Conservation (phyloP, 2,797 vertebrate species). For the Mormyrops boulengeri region DNA sequence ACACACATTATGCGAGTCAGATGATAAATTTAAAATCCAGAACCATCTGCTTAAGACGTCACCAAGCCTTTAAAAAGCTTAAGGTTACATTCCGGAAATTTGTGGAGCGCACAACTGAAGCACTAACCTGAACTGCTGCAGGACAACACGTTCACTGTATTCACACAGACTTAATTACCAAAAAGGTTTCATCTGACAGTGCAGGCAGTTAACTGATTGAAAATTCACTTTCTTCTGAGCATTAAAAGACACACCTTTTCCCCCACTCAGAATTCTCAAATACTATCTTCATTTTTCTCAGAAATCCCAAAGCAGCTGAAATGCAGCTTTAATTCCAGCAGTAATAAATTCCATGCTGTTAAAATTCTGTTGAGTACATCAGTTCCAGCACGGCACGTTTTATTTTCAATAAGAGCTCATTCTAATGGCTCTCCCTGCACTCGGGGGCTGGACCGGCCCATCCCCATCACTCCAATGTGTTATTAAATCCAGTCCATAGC, state of each 20-base stretch:
- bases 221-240: constrained; percentile 30
- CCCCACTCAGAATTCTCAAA: constrained; percentile 16
- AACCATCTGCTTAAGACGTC: not conserved
- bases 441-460: not conserved
- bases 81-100: not conserved
- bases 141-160: not conserved
- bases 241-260: constrained; percentile 21
- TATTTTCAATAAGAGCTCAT: constrained; percentile 3
- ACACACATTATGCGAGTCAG: not conserved
- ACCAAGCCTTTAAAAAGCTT: not conserved
- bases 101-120: not conserved
- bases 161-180: constrained; percentile 38
- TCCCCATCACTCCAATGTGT: not conserved
- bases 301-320: not conserved
- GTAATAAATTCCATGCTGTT: constrained; percentile 6
- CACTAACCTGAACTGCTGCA: constrained; percentile 19
- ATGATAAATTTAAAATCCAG: not conserved
- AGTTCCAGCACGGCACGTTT: not conserved
- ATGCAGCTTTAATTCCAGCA: not conserved
- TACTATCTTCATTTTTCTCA: not conserved
- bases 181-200: constrained; percentile 35
- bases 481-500: not conserved
- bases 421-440: not conserved
- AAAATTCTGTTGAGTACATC: not conserved
- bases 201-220: constrained; percentile 27